Percentiles rank a stretch among this genome's conserved stretches.
Evolutionary conservation across 1,140 invertebrate genomes (phyloP).

Genomic region (Camponotus pennsylvanicus): DNA sequence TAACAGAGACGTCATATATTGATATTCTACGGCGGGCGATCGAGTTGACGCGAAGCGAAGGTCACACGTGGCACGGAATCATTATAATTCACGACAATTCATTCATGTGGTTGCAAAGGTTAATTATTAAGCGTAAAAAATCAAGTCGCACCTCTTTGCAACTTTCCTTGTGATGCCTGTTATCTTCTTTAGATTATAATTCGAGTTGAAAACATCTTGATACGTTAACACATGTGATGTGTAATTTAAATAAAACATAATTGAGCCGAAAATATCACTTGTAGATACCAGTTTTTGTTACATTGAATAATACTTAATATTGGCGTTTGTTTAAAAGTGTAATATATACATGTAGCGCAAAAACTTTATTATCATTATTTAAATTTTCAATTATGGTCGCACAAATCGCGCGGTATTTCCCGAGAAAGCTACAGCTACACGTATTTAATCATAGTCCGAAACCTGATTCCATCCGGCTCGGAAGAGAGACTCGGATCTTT

Average conservation of each 20-base stretch:
- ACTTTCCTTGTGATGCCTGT: too few species aligned
- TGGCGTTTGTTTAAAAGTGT: neutral
- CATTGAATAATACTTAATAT: neutral
- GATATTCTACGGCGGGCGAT: constrained; percentile 17
- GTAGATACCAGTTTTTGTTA: neutral
- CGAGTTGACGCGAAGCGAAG: constrained; percentile 6
- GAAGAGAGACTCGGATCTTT: constrained; percentile 3
- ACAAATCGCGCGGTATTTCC: neutral
- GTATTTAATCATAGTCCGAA: constrained; percentile 1
- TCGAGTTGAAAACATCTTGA: neutral
- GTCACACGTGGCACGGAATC: neutral
- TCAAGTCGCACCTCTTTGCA: neutral
- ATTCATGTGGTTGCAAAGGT: constrained; percentile 7
- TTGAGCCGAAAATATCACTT: neutral
- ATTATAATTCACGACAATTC: constrained; percentile 17
- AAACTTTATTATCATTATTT: neutral
- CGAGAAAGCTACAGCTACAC: neutral
- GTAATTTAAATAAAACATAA: neutral
- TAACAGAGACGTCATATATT: constrained; percentile 31
- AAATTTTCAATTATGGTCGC: neutral
- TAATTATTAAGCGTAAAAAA: constrained; percentile 34
- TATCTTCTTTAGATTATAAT: neutral
- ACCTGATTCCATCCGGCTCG: constrained; percentile 8
- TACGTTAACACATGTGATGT: neutral
- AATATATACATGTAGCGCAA: neutral